Evolutionary conservation across 2,888 invertebrate genomes (phyloP).

Genomic region (Hypena proboscidalis): DNA sequence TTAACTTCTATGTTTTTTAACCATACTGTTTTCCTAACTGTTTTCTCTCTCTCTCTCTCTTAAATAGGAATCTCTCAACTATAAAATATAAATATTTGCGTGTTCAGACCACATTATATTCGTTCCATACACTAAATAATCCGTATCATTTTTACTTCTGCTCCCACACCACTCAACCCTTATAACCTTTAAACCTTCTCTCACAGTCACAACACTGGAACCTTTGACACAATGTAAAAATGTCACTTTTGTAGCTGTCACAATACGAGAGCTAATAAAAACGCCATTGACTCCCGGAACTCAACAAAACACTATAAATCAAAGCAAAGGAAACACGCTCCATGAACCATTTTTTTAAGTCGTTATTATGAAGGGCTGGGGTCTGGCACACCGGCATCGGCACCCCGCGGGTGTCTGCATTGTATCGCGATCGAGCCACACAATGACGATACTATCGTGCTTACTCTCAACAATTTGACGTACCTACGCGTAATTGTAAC

Average conservation of each 20-base stretch:
- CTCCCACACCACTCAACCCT: slow-evolving; percentile 14
- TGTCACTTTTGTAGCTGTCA: slow-evolving; percentile 55
- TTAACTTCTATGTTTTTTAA: no score
- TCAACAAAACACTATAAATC: slow-evolving; percentile 70
- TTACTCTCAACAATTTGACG: slow-evolving; percentile 22
- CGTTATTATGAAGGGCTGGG: slow-evolving; percentile 37
- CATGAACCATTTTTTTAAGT: slow-evolving; percentile 42
- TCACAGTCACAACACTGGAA: slow-evolving; percentile 25
- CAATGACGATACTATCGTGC: slow-evolving; percentile 41
- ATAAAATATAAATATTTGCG: no score
- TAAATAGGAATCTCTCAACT: no score
- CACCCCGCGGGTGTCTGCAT: slow-evolving; percentile 35
- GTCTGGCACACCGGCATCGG: no score
- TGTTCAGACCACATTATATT: no score
- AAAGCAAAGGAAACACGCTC: slow-evolving; percentile 45
- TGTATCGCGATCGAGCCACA: slow-evolving; percentile 25
- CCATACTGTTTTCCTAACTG: no score
- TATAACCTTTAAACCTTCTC: slow-evolving; percentile 14
- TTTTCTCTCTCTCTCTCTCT: no score
- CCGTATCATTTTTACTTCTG: slow-evolving; percentile 14
- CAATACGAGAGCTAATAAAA: slow-evolving; percentile 67
- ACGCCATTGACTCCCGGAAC: slow-evolving; percentile 72
- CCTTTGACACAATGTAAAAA: slow-evolving; percentile 47
- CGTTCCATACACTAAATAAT: no score
- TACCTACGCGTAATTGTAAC: slow-evolving; percentile 23